Conservation (phyloP, 2,113 vertebrate genomes). For the Narcine bancroftii region DNA sequence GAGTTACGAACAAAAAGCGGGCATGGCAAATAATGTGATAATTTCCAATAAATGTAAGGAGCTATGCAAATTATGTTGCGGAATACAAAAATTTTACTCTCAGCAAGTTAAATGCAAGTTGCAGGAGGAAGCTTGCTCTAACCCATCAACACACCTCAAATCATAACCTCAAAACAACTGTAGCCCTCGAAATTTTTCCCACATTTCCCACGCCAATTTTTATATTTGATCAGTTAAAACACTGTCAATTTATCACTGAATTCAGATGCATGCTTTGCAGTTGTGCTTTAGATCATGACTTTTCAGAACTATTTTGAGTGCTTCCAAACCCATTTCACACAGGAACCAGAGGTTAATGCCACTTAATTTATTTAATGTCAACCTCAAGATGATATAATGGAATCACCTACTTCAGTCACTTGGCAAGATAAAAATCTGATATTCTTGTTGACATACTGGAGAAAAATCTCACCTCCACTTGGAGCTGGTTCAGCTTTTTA, state of each 20-base stretch:
- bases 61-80: no score
- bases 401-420: background rate
- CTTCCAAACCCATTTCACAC: background rate
- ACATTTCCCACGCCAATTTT: background rate
- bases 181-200: background rate
- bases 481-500: slow-evolving; percentile 81
- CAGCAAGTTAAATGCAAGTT: background rate
- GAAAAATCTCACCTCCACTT: slow-evolving; percentile 72
- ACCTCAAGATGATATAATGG: background rate
- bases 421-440: background rate
- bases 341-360: background rate
- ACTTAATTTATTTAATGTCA: background rate
- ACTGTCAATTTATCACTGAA: background rate
- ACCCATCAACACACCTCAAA: background rate
- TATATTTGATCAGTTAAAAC: no score
- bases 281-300: background rate
- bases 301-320: background rate
- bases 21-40: background rate
- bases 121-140: background rate
- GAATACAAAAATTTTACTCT: no score
- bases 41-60: background rate
- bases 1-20: no score
- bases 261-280: no score
- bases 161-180: background rate
- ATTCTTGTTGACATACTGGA: background rate